phyloP scores from a whole-genome alignment of 2,888 invertebrate species.

The Ophraella communa region DNA sequence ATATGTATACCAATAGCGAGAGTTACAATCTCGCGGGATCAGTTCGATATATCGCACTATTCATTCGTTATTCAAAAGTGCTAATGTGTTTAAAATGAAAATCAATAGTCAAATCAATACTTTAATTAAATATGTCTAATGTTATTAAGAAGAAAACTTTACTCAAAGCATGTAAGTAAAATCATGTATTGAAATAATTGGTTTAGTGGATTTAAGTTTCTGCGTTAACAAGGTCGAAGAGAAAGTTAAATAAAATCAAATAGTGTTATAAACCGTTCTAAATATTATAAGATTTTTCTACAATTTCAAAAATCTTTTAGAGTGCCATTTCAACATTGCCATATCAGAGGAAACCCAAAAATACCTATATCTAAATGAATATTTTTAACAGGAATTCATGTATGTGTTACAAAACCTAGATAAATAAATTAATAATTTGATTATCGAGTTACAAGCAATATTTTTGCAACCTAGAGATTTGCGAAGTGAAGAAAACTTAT shows the following conservation, averaged over 20 bases:
- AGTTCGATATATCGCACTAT: neutral
- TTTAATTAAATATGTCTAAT: neutral
- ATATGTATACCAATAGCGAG: neutral
- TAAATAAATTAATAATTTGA: no score
- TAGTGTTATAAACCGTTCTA: no score
- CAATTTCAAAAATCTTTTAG: no score
- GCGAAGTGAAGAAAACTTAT: no score
- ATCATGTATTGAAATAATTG: neutral
- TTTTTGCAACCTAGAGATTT: no score
- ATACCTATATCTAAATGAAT: no score
- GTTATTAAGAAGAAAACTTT: neutral
- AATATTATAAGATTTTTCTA: no score
- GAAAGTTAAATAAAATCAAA: neutral
- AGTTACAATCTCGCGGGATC: neutral
- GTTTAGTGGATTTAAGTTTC: neutral
- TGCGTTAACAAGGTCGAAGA: neutral
- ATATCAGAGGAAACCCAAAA: no score
- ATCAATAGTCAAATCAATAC: neutral
- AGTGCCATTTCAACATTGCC: no score
- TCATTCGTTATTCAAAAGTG: neutral
- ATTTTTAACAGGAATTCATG: no score
- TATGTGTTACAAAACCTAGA: no score
- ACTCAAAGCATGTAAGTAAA: conserved; percentile 4
- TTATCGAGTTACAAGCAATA: no score
- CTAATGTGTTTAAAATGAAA: neutral